Conservation (phyloP, 2,888 invertebrate species). For the Ferrisia virgata region DNA sequence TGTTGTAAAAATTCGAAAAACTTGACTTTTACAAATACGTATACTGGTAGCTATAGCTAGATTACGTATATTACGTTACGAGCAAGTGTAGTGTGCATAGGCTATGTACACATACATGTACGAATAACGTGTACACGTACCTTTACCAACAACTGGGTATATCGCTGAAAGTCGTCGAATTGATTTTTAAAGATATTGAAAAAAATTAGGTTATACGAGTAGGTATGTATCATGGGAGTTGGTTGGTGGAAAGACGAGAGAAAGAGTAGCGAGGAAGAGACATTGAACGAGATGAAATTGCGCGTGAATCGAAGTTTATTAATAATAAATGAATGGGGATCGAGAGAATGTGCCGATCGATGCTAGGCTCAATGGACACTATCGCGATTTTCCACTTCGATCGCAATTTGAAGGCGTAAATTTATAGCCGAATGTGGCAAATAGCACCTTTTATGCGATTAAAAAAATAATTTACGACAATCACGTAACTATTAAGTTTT, state of each 20-base stretch:
- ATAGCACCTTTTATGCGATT: constrained; percentile 6
- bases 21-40: too few species aligned
- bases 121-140: too few species aligned
- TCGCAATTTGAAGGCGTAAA: neutral
- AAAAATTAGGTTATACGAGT: neutral
- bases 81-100: too few species aligned
- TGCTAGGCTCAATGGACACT: neutral
- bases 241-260: neutral
- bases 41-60: too few species aligned
- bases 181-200: neutral
- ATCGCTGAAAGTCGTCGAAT: neutral
- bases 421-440: neutral
- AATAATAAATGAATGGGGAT: neutral
- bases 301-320: too few species aligned
- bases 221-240: neutral
- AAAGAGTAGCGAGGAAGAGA: too few species aligned
- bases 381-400: neutral
- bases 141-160: too few species aligned
- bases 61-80: too few species aligned
- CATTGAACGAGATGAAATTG: too few species aligned
- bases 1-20: too few species aligned
- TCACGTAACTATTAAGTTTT: neutral
- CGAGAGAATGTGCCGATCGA: neutral
- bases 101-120: too few species aligned
- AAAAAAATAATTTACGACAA: constrained; percentile 8